Base-by-base conservation (phyloP, 2,888 invertebrate genomes). In the Periphyllus acericola region DNA sequence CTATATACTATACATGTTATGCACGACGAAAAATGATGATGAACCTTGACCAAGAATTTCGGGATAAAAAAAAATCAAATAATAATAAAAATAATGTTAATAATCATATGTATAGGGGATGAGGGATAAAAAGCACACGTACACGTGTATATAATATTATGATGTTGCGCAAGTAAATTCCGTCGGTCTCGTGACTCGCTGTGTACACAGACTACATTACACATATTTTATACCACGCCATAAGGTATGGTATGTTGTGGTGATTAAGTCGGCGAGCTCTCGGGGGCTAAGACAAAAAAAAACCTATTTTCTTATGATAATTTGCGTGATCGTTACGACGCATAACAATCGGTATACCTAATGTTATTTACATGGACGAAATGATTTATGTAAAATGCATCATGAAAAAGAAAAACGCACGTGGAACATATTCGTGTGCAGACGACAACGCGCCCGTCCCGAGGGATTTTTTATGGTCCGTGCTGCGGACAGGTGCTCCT, bases 31-130 rank as follows among this genome's bases (percentile, higher is more conserved):
- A 46, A 83, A 85, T 68, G 32, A 76, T 82, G 83, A 84, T 76
- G 85, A 79, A 79, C 85, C 78, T 86, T 71, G 85, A 79, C 85
- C 85, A 46, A 71, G 79, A 79, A 86, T 86, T 78, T 34, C 21
- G 32, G 66, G n/a, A 46, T 55, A 34, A 29, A 60, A 79, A 78
- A 78, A 71, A 78, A 78, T 9, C 46, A 83, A 11, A 17, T 32
- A 34, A 74, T 34, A 74, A 52, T 52, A 55, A 40, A 2, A 75
- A 82, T 46, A 46, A 46, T 46, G 32, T 21, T 17, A n/a, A 29
- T 19, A 74, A 8, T 21, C 2, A 52, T 74, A 29, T 34, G 25
- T 36, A 36, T 68, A 83, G 60, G 83, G 83, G 83, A 83, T 40
- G 83, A 60, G 2, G 83, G 74, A 83, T 74, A 75, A 74, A 72